Evolutionary conservation across 1,140 invertebrate species (phyloP).

Genomic region (Drosophila arawakana): DNA sequence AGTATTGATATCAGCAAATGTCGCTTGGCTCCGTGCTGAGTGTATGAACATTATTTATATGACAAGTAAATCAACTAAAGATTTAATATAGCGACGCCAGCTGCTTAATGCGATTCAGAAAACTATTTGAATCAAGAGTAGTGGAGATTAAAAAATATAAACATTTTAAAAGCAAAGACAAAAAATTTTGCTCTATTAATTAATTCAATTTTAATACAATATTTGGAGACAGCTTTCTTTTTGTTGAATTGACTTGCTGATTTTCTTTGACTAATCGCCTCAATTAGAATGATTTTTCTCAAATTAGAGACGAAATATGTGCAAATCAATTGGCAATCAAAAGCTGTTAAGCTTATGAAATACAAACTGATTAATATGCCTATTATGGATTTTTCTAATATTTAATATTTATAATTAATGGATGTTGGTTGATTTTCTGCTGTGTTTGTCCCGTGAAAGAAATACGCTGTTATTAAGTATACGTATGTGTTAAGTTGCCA

Average conservation of each 20-base stretch:
- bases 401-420: slow-evolving; percentile 75
- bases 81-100: slow-evolving; percentile 22
- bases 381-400: slow-evolving; percentile 60
- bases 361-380: slow-evolving; percentile 69
- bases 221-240: slow-evolving; percentile 8
- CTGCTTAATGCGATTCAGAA: slow-evolving; percentile 28
- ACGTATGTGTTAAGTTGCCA: slow-evolving; percentile 59
- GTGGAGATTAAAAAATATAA: no score
- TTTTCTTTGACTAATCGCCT: neutral
- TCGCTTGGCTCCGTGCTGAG: neutral
- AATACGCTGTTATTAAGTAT: slow-evolving; percentile 18
- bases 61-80: slow-evolving; percentile 29
- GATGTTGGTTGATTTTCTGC: slow-evolving; percentile 21
- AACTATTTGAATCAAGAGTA: no score
- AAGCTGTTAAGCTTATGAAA: slow-evolving; percentile 69
- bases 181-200: neutral
- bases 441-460: slow-evolving; percentile 5
- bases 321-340: slow-evolving; percentile 44
- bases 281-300: slow-evolving; percentile 42
- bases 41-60: slow-evolving; percentile 14
- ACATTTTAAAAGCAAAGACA: no score
- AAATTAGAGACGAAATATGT: slow-evolving; percentile 52
- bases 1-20: slow-evolving; percentile 9
- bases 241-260: slow-evolving; percentile 1
- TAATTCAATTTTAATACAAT: neutral